Conservation (phyloP, 2,888 invertebrate genomes). For the Synanthedon tipuliformis region DNA sequence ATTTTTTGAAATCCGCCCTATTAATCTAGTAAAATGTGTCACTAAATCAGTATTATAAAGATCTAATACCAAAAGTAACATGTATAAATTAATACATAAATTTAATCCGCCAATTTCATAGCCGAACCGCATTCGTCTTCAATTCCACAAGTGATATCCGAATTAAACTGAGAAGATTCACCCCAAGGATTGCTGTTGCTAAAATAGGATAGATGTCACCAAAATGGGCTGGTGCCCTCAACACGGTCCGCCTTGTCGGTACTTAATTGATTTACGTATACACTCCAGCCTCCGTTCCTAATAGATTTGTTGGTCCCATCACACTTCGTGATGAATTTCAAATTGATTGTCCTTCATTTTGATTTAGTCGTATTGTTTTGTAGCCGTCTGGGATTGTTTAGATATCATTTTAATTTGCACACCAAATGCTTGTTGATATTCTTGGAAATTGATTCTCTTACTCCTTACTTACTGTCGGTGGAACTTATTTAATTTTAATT, state of each 20-base stretch:
- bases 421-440: no score
- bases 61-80: no score
- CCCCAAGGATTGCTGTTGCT: slow-evolving; percentile 40
- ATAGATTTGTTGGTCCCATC: slow-evolving; percentile 58
- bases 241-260: slow-evolving; percentile 51
- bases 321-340: slow-evolving; percentile 49
- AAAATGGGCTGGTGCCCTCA: slow-evolving; percentile 49
- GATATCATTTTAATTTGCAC: not conserved
- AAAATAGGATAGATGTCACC: slow-evolving; percentile 43
- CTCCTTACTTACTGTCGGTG: no score
- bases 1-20: no score
- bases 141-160: slow-evolving; percentile 64
- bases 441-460: no score
- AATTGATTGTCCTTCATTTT: not conserved
- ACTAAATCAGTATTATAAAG: no score
- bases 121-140: slow-evolving; percentile 33
- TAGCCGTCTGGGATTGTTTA: slow-evolving; percentile 14
- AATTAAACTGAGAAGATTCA: slow-evolving; percentile 54
- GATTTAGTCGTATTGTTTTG: slow-evolving; percentile 5
- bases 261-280: slow-evolving; percentile 62
- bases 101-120: slow-evolving; percentile 11
- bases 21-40: no score
- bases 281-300: slow-evolving; percentile 31
- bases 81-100: no score
- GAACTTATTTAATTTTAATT: no score